Evolutionary conservation across 1,140 invertebrate genomes (phyloP), one percentile per base, ranked within the genome.

Genomic region (Lethrus apterus): DNA sequence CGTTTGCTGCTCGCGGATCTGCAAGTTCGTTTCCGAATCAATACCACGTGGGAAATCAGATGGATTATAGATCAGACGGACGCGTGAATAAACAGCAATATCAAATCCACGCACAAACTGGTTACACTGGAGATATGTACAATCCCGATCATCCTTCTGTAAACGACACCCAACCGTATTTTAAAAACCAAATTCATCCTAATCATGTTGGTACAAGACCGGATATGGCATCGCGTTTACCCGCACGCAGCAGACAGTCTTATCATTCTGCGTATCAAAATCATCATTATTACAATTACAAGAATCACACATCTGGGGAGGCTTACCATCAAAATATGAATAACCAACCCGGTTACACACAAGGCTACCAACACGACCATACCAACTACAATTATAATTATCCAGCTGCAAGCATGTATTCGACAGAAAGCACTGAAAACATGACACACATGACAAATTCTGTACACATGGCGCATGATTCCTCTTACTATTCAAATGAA

Each of bases 1-100:
- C 73, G 0, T 76, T 76, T 54, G 71, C 72, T 11, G 67, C 73
- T 44, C 59, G 74, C 63, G 72, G 70, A 15, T 67, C 73, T 23
- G 51, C 56, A 11, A 38, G 46, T 7, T 50, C 57, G 17, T 61
- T 62, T 36, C 51, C 55, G 10, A 60, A 64, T 41, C 63, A 65
- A 32, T 69, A 68, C 47, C 59, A 56, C 35, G 66, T 71, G 36
- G 56, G 53, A 44, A 52, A 44, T 42, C 61, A 62, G 33, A 31
- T 53, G 4, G 63, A 65, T 33, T 65, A 63, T 32, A 44, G 56
- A 31, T 45, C 45, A 15, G 55, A 58, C 7, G 13, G 20, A n/a
- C 26, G 52, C 35, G 11, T 29, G 14, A 61, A 67, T 13, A 72
- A 73, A 50, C 54, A 66, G 13, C 70, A 71, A 50, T 76, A 72